phyloP scores from a whole-genome alignment of 2,113 vertebrate genomes.

The Leiothrix lutea region DNA sequence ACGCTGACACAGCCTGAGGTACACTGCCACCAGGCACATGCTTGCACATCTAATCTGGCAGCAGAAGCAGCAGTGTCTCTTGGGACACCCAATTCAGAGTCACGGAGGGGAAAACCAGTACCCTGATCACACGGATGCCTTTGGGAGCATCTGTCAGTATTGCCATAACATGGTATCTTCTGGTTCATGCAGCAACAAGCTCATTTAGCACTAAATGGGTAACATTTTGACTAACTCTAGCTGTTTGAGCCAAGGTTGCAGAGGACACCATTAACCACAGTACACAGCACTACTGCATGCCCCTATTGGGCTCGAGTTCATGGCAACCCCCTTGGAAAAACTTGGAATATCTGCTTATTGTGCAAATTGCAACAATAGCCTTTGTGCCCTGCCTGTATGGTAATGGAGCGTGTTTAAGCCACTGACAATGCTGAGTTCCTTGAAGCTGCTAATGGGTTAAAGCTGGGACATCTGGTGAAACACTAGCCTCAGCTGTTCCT shows the following conservation, averaged over 20 bases:
- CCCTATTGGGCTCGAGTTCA: neutral
- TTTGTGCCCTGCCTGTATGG: neutral
- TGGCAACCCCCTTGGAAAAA: neutral
- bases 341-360: conserved; percentile 17
- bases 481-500: conserved; percentile 87
- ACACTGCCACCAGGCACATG: neutral
- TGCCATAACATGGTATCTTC: neutral
- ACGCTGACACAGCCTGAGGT: neutral
- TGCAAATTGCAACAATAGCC: conserved; percentile 25
- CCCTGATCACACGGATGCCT: rapidly evolving
- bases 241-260: neutral
- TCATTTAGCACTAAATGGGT: neutral
- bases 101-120: neutral
- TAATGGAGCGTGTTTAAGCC: neutral
- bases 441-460: conserved; percentile 79
- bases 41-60: neutral
- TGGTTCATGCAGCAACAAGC: neutral
- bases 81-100: neutral
- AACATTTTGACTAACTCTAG: neutral
- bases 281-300: neutral
- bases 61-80: neutral
- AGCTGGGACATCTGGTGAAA: conserved; percentile 91
- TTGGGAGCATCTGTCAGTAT: neutral
- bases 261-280: neutral
- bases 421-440: conserved; percentile 40